Conservation (phyloP, 2,113 vertebrate genomes). For the Apodemus speciosus region DNA sequence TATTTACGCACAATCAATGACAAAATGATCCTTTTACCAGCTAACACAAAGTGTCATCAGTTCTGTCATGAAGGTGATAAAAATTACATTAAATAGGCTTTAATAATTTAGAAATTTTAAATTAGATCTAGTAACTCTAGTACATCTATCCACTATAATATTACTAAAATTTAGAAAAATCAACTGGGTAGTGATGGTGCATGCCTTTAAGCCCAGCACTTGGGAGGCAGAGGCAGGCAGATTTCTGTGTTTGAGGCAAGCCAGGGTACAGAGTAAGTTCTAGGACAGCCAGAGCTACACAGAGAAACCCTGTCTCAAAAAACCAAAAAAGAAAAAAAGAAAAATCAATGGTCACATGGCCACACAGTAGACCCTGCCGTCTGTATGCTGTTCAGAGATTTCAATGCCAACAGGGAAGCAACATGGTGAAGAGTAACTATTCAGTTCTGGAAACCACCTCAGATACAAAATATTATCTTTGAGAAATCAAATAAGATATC, state of each 20-base stretch:
- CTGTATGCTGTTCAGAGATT: background rate
- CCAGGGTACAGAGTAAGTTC: no score
- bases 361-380: background rate
- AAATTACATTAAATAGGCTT: background rate
- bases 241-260: no score
- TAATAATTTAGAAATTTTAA: slow-evolving; percentile 1
- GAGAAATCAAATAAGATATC: slow-evolving; percentile 24
- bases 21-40: background rate
- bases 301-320: no score
- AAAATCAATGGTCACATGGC: background rate
- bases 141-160: background rate
- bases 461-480: slow-evolving; percentile 31
- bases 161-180: slow-evolving; percentile 9
- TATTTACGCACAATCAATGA: background rate
- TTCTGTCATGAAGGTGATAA: background rate
- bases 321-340: no score
- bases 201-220: no score
- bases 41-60: background rate
- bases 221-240: no score
- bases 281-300: no score
- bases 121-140: slow-evolving; percentile 47
- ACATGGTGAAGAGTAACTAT: background rate
- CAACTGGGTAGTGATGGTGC: background rate
- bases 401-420: background rate
- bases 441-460: slow-evolving; percentile 18